phyloP scores from a whole-genome alignment of 1,140 invertebrate species.

The Latrodectus geometricus region DNA sequence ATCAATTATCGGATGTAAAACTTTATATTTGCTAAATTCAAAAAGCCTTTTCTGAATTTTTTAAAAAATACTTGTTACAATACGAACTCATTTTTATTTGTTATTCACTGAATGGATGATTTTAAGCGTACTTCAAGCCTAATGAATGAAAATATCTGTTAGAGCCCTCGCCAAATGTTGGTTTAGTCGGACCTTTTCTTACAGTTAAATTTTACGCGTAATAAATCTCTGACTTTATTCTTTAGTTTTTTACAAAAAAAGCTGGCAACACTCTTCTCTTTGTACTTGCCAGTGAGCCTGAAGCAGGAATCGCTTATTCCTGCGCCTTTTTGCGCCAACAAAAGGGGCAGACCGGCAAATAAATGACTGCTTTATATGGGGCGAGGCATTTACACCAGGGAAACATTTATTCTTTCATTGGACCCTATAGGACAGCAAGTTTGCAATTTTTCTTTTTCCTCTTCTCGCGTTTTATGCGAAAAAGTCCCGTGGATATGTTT shows the following conservation, averaged over 20 bases:
- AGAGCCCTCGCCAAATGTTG: no score
- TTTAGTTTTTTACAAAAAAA: not conserved
- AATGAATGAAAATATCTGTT: no score
- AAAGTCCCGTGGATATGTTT: conserved; percentile 33
- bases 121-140: no score
- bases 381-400: conserved; percentile 7
- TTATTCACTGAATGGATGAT: no score
- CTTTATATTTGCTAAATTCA: no score
- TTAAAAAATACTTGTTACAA: no score
- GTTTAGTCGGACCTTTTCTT: not conserved
- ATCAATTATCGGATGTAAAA: no score
- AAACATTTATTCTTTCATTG: conserved; percentile 44
- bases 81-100: no score
- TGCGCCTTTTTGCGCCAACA: conserved; percentile 7
- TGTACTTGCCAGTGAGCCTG: not conserved
- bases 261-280: not conserved
- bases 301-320: conserved; percentile 30
- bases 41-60: no score
- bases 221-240: not conserved
- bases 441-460: not conserved
- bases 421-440: conserved; percentile 12
- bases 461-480: not conserved
- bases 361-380: conserved; percentile 24
- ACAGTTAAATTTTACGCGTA: not conserved
- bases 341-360: conserved; percentile 14